Evolutionary conservation across 1,140 invertebrate genomes (phyloP).

Genomic region (Nasonia vitripennis): DNA sequence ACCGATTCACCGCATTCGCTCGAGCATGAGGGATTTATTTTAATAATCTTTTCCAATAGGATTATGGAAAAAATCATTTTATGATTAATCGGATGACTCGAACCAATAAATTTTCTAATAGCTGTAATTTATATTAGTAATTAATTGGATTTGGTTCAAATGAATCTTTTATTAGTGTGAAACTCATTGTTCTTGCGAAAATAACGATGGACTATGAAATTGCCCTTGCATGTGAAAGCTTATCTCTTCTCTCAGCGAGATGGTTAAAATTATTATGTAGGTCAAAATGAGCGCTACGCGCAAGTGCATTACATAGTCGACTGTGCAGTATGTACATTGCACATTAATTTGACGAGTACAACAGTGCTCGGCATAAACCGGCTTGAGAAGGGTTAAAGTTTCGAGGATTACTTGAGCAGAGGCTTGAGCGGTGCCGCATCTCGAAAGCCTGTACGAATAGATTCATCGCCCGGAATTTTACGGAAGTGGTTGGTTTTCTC

Average conservation of each 20-base stretch:
- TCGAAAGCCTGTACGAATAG: neutral
- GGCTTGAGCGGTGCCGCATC: neutral
- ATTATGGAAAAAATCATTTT: too few species aligned
- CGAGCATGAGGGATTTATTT: neutral
- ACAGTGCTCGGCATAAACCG: neutral
- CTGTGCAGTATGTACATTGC: too few species aligned
- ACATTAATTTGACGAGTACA: too few species aligned
- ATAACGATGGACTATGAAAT: too few species aligned
- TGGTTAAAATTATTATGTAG: constrained; percentile 1
- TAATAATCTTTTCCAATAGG: neutral
- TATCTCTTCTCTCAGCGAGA: neutral
- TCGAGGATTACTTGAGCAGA: neutral
- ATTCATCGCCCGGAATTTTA: neutral
- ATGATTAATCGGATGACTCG: too few species aligned
- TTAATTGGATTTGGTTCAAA: too few species aligned
- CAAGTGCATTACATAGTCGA: neutral
- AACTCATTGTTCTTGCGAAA: too few species aligned
- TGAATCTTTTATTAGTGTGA: neutral
- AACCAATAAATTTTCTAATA: too few species aligned
- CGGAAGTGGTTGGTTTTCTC: neutral
- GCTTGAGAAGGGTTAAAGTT: neutral
- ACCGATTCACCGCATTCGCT: neutral
- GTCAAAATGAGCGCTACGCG: neutral
- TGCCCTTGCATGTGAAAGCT: neutral
- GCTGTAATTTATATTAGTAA: too few species aligned